These are phyloP conservation scores for Caenorhabditis elegans DNA, from an alignment of 1,140 invertebrate genomes.

Conservation along the genomic window WBcel235 BX284605.5:13018501-13019000, in stretches of 20 bases:
- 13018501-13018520: neutral
- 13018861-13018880: neutral
- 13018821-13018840: too few relatives aligned
- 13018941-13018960: constrained; percentile 17
- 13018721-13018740: too few relatives aligned
- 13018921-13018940: neutral
- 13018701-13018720: too few relatives aligned
- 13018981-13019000: constrained; percentile 22
- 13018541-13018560: neutral
- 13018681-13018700: too few relatives aligned
- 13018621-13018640: neutral
- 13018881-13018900: neutral
- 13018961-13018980: neutral
- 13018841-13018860: constrained; percentile 23
- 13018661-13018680: too few relatives aligned
- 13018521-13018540: too few relatives aligned
- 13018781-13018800: neutral
- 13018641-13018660: too few relatives aligned
- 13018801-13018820: neutral
- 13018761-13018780: too few relatives aligned
- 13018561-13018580: neutral
- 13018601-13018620: neutral
- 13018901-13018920: constrained; percentile 24
- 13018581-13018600: too few relatives aligned
- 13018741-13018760: too few relatives aligned